Percentiles rank a stretch among this genome's conserved stretches.
These are phyloP conservation scores for Lasioglossum pauxillum DNA, from an alignment of 2,888 invertebrate species.

Conservation along the genomic window DNA sequence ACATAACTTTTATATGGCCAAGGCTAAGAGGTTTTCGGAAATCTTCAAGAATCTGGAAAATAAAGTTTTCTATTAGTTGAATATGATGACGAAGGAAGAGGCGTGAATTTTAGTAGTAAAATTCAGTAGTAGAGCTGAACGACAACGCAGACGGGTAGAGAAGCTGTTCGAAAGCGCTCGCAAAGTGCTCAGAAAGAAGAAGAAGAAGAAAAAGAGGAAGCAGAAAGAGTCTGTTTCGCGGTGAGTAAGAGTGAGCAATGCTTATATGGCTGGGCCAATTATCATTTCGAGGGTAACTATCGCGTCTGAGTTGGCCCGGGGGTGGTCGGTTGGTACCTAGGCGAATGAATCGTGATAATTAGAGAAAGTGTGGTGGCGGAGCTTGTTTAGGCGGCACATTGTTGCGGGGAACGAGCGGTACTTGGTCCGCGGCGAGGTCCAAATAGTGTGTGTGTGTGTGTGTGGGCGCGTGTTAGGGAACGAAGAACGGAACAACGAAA, in stretches of 20 bases:
- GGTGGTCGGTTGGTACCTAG: neutral
- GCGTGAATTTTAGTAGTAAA: too few species aligned
- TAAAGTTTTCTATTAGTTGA: too few species aligned
- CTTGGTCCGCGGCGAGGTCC: neutral
- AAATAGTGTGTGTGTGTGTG: neutral
- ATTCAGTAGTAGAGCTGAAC: too few species aligned
- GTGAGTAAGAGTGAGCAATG: slow-evolving; percentile 3
- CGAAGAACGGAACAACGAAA: neutral
- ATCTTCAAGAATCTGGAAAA: too few species aligned
- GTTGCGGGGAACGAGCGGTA: neutral
- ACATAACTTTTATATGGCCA: too few species aligned
- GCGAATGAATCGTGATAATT: slow-evolving; percentile 68
- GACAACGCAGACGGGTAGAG: too few species aligned
- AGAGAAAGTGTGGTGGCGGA: slow-evolving; percentile 59
- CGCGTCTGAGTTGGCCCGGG: slow-evolving; percentile 15
- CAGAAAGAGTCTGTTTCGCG: neutral
- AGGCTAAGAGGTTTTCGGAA: too few species aligned
- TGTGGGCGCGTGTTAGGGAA: neutral
- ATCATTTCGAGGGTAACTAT: slow-evolving; percentile 64
- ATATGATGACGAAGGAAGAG: too few species aligned
- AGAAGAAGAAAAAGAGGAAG: neutral
- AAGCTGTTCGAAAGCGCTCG: too few species aligned
- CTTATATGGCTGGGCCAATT: slow-evolving; percentile 49
- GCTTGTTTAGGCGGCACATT: neutral
- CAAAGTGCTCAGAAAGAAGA: too few species aligned